A percentile compares a stretch with the other conserved stretches of the same genome.
Evolutionary conservation across 1,140 invertebrate genomes (phyloP).

Genomic region (Zaprionus capensis): DNA sequence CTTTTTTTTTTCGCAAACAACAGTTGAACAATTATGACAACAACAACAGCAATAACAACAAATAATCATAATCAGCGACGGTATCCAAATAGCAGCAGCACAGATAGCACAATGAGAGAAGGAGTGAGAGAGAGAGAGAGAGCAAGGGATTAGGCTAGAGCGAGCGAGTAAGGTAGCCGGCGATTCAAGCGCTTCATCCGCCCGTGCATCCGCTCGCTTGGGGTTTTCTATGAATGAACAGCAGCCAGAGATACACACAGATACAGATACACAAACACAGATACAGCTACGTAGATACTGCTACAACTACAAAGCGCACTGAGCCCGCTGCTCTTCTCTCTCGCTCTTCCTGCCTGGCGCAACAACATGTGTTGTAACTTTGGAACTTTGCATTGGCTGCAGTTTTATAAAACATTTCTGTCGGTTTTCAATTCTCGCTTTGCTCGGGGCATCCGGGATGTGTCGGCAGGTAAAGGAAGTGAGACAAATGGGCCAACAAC

Average conservation of each 20-base stretch:
- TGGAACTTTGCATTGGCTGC: constrained; percentile 80
- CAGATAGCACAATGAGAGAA: constrained; percentile 9
- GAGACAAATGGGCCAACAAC: constrained; percentile 72
- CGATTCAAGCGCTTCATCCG: constrained; percentile 80
- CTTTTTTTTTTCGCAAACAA: constrained; percentile 43
- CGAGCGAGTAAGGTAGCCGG: constrained; percentile 47
- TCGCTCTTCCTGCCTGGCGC: constrained; percentile 30
- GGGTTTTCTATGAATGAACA: constrained; percentile 74
- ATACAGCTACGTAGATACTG: constrained; percentile 2
- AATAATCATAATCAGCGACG: constrained; percentile 69
- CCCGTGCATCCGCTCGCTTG: constrained; percentile 77
- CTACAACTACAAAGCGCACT: constrained; percentile 20
- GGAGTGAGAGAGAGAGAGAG: constrained; percentile 16
- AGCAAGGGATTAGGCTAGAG: background rate
- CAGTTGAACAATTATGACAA: constrained; percentile 70
- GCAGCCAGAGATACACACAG: constrained; percentile 43
- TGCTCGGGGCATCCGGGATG: constrained; percentile 73
- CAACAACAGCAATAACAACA: constrained; percentile 37
- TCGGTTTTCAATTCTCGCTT: constrained; percentile 57
- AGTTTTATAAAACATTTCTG: constrained; percentile 55
- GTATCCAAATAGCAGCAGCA: constrained; percentile 64
- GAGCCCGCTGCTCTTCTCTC: background rate
- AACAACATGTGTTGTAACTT: constrained; percentile 55
- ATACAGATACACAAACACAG: constrained; percentile 17
- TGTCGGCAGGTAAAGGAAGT: constrained; percentile 71